Base-by-base conservation (phyloP, 2,113 vertebrate species). In the Laticauda laticaudata region DNA sequence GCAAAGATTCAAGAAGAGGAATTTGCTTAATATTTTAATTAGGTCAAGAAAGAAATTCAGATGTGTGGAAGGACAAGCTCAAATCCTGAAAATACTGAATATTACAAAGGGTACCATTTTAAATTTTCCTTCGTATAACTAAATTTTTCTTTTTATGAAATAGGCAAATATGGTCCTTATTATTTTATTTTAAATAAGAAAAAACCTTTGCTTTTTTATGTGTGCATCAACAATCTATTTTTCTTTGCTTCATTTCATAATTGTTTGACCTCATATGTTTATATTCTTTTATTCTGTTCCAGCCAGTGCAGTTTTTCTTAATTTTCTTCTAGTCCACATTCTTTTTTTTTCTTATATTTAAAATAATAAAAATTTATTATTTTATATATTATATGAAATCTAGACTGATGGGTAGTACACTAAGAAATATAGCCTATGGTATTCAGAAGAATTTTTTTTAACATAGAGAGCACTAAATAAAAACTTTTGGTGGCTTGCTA, bases 1-100 rank as follows among this genome's bases (percentile, higher is more conserved):
- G 43, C 91, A 92, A 5, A 51, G 12, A 53, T 2, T 87, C 26
- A 91, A 21, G 48, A 94, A 94, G 69, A 9, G 4, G 92, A 93
- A n/a, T n/a, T 2, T 34, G 90, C 91, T 89, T 91, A 89, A 91
- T 94, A 18, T 92, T 95, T 92, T 85, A 94, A 93, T 43, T 45
- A 26, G 9, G 55, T 10, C 1, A 91, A 53, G 91, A 64, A 59
- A 86, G 29, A 81, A 81, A 75, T 75, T 75, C 29, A 75, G n/a
- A 34, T 75, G 14, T 75, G 15, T 75, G 69, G n/a, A 18, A 75
- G 69, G 69, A 15, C 92, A 94, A 85, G 69, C 75, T 90, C 90
- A 91, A 94, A 91, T 23, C 90, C 93, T 43, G 75, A 81, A 81
- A 21, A 81, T 81, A 4, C 34, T 43, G 75, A 81, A 6, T 43